Evolutionary conservation across 2,797 vertebrate genomes (phyloP).

Genomic region (Sarcophilus harrisii): DNA sequence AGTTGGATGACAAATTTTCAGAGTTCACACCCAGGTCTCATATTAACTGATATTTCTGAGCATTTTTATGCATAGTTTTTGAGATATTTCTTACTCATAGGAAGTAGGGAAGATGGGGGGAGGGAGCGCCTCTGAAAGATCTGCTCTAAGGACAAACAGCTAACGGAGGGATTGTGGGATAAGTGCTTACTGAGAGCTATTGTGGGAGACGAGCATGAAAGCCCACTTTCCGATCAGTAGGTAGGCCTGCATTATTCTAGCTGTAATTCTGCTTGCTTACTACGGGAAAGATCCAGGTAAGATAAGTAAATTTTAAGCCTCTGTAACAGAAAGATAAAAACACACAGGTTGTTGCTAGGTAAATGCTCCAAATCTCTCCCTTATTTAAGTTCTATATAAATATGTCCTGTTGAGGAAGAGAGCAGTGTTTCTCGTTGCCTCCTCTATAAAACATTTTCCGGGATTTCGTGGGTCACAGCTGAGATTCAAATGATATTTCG

Average conservation of each 20-base stretch:
- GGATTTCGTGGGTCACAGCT: conserved; percentile 15
- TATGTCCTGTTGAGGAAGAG: background rate
- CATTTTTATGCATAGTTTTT: background rate
- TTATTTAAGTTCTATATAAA: background rate
- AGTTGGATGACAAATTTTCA: background rate
- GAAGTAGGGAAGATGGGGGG: background rate
- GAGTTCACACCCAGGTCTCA: background rate
- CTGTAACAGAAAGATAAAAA: background rate
- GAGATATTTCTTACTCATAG: background rate
- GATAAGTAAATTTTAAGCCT: background rate
- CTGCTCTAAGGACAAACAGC: background rate
- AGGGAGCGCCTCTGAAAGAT: background rate
- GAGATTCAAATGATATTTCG: background rate
- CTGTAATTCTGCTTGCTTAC: background rate
- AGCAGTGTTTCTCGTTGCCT: background rate
- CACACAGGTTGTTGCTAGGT: background rate
- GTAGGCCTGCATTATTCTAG: background rate
- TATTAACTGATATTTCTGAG: background rate
- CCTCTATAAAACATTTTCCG: background rate
- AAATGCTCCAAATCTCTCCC: background rate
- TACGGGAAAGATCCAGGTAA: background rate
- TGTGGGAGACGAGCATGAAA: background rate
- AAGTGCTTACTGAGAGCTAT: background rate
- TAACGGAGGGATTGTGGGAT: too few relatives aligned
- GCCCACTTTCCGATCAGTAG: background rate